phyloP scores from a whole-genome alignment of 2,797 vertebrate species.

The Alca torda region DNA sequence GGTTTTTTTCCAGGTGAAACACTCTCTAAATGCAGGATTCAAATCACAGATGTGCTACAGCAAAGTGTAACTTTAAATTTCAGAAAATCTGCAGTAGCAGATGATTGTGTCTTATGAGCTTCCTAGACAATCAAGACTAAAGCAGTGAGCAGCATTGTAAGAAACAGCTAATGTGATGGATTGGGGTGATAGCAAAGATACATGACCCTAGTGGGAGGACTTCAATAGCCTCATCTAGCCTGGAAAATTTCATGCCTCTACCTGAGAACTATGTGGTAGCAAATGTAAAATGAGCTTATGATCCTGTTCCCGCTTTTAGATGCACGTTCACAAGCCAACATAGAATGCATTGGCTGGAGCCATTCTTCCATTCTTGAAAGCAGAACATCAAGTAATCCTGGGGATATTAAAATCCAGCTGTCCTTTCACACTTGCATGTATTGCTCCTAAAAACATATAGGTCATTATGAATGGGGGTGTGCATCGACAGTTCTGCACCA shows the following conservation, averaged over 20 bases:
- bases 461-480: neutral
- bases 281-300: neutral
- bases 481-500: neutral
- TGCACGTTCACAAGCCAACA: neutral
- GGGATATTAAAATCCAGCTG: neutral
- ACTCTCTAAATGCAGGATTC: neutral
- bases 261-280: neutral
- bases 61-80: neutral
- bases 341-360: neutral
- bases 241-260: neutral
- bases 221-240: neutral
- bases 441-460: neutral
- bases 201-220: neutral
- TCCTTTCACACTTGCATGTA: neutral
- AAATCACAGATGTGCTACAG: neutral
- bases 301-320: neutral
- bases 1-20: neutral
- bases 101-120: neutral
- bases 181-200: neutral
- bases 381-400: neutral
- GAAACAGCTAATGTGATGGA: neutral
- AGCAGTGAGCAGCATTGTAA: neutral
- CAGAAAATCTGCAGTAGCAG: neutral
- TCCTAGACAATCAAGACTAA: neutral
- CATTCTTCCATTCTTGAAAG: neutral